phyloP scores from a whole-genome alignment of 35 echinoderm and acorn worm species.

The Apostichopus californicus region DNA sequence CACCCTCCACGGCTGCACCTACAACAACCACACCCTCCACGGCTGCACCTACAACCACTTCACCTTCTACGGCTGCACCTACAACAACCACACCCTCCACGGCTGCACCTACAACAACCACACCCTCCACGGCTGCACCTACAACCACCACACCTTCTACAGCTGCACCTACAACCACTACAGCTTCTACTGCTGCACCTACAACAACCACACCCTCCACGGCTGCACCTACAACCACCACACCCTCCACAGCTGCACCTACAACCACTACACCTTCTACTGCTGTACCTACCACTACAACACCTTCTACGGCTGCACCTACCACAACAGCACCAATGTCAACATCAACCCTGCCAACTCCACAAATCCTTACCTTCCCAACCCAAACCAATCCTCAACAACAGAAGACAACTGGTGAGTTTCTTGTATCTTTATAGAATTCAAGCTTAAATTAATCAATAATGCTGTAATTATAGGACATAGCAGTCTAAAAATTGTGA shows the following conservation, averaged over 20 bases:
- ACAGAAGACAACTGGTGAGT: conserved; percentile 42
- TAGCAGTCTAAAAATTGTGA: too few species aligned
- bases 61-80: not conserved
- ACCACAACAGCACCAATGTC: not conserved
- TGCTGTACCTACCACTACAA: conserved; percentile 11
- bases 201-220: not conserved
- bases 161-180: not conserved
- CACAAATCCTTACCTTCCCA: not conserved
- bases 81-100: not conserved
- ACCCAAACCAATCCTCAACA: not conserved
- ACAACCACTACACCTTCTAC: not conserved
- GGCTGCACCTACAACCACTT: not conserved
- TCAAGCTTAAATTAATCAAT: too few species aligned
- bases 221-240: not conserved
- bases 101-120: conserved; percentile 7
- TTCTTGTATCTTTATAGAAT: not conserved
- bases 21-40: not conserved
- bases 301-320: not conserved
- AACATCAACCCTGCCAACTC: not conserved
- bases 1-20: not conserved
- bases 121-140: not conserved
- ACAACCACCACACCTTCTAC: not conserved
- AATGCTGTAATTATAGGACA: too few species aligned
- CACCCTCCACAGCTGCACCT: not conserved
- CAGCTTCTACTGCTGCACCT: not conserved